Evolutionary conservation across 2,888 invertebrate species (phyloP), one percentile per base, ranked within the genome.

Genomic region (Actias luna): DNA sequence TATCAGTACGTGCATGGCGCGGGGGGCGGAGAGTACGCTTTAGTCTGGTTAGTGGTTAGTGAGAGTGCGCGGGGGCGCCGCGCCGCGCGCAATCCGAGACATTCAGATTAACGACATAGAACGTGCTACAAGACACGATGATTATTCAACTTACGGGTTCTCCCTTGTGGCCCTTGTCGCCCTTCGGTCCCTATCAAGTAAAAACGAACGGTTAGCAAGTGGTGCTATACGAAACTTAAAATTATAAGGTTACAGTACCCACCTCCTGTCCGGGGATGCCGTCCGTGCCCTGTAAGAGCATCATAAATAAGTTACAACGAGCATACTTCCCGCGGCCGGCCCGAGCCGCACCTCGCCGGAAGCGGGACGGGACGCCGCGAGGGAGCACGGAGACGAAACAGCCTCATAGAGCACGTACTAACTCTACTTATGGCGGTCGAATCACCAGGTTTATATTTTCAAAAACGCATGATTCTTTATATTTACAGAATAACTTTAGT

Each of bases 201-300:
- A 94, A 88, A 84, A 83, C 67, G 71, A 64, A 36, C n/a, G 14
- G 31, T 61, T 60, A 64, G 25, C 31, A 46, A 42, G 16, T 33
- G 10, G 27, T 35, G 50, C 50, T 25, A 25, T n/a, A 59, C 36
- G 29, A 16, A 27, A 66, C 71, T 63, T 66, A 52, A 52, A 59
- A 25, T 27, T 35, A 46, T 52, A 55, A 25, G 27, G 46, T 31
- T 57, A 63, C 52, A 60, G 57, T 68, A 82, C 89, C 93, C 94
- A 97, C 96, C 96, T 97, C 97, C 93, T 95, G 95, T 83, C 98
- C 98, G 79, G 98, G 98, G 84, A 98, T 98, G 81, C 98, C 98
- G 88, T 98, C 98, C 68, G 98, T 98, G 79, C 98, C 98, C 98
- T 98, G 94, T 84, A 95, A 94, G 62, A 60, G 63, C 63, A 59